Conservation (phyloP, 1,140 invertebrate species). For the Drosophila sp. region DNA sequence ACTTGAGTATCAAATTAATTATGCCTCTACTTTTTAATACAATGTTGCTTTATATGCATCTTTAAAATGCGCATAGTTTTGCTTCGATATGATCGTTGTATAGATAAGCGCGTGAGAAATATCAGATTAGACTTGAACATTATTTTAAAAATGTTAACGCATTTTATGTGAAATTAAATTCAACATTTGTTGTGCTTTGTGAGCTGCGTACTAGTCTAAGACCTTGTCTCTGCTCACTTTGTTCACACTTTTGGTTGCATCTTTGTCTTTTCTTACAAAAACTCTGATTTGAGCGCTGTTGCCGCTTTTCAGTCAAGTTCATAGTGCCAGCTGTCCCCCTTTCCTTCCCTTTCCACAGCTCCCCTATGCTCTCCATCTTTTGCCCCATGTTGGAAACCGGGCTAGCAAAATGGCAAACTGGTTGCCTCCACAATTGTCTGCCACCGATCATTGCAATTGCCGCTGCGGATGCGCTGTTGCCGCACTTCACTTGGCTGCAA, state of each 20-base stretch:
- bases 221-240: background rate
- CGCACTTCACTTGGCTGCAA: slow-evolving; percentile 57
- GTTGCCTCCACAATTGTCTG: too few species aligned
- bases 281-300: slow-evolving; percentile 38
- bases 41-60: too few species aligned
- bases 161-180: background rate
- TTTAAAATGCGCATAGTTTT: too few species aligned
- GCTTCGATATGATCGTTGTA: too few species aligned
- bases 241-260: background rate
- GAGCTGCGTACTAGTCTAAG: background rate
- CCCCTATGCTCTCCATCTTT: background rate
- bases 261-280: background rate
- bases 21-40: too few species aligned
- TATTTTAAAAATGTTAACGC: background rate
- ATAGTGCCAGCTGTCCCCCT: slow-evolving; percentile 17
- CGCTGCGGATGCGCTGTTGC: slow-evolving; percentile 2
- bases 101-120: slow-evolving; percentile 4
- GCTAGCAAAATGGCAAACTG: slow-evolving; percentile 29
- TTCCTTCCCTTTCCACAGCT: background rate
- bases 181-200: background rate
- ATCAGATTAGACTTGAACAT: background rate
- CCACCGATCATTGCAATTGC: slow-evolving; percentile 10
- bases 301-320: slow-evolving; percentile 69
- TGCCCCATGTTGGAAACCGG: slow-evolving; percentile 25
- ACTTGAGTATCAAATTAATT: too few species aligned